These are phyloP conservation scores for Saxidomus purpurata DNA, from an alignment of 1,140 invertebrate genomes.

Conservation along the genomic window DNA sequence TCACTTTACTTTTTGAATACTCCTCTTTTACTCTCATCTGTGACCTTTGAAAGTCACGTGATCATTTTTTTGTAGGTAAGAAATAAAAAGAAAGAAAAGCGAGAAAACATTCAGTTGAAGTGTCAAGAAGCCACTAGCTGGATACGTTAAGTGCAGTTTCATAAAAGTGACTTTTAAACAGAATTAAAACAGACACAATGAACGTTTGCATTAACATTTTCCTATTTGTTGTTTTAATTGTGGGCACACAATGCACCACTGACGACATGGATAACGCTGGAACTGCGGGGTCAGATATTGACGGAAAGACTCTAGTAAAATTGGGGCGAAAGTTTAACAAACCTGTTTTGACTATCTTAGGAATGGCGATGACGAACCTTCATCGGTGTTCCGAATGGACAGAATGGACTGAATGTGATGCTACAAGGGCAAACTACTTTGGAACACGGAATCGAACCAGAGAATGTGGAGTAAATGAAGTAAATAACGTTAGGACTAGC, in stretches of 20 bases:
- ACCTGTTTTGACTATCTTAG: neutral
- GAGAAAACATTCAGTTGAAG: too few relatives aligned
- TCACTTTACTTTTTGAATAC: too few relatives aligned
- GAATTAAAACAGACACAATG: too few relatives aligned
- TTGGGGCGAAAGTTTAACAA: slow-evolving; percentile 1
- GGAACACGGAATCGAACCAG: neutral
- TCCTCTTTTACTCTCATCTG: too few relatives aligned
- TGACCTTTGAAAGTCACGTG: too few relatives aligned
- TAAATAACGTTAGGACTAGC: neutral
- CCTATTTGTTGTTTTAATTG: neutral
- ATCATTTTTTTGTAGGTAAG: too few relatives aligned
- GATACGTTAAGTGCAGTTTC: too few relatives aligned
- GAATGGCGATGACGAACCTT: slow-evolving; percentile 10
- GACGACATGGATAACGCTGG: neutral
- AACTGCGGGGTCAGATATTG: neutral
- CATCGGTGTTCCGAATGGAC: slow-evolving; percentile 15
- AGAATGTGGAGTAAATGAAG: neutral
- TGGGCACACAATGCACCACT: neutral
- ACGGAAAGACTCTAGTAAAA: neutral
- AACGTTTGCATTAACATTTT: neutral
- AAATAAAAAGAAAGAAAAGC: too few relatives aligned
- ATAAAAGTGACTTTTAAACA: too few relatives aligned
- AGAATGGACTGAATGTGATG: neutral
- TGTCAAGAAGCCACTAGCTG: too few relatives aligned
- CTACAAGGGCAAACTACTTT: neutral